Evolutionary conservation across 2,113 vertebrate species (phyloP), one percentile per base, ranked within the genome.

Genomic region (Acanthochromis polyacanthus): DNA sequence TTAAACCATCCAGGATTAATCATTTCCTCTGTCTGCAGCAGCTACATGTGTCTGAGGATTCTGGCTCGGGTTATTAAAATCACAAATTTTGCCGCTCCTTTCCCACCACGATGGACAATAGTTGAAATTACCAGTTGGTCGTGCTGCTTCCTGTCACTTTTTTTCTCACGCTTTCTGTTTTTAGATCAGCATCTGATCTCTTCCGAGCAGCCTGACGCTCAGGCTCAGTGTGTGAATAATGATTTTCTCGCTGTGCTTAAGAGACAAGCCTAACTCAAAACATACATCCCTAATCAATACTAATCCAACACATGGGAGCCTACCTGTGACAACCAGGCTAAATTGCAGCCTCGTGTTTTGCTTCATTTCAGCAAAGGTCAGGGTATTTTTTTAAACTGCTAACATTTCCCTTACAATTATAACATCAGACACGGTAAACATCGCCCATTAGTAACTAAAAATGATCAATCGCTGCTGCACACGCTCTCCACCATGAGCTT

Each of bases 211-310:
- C 12, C 28, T 12, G 1, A 19, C 43, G 66, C 5, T 17, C n/a
- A 45, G 74, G 17, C 38, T 72, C 22, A 30, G 22, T 17, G 50
- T 80, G 51, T 55, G 40, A 71, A 78, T 75, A 68, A 78, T 10
- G 16, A 86, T 75, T 46, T 19, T 10, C 16, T 46, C 48, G n/a
- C 52, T 1, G 19, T 23, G 38, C 48, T 63, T 83, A 55, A 25
- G 64, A 75, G 19, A 38, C 20, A 48, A 23, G 75, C 22, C 38
- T 55, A 81, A 30, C 17, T 78, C 61, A 82, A 70, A 46, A 84
- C 69, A 55, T 51, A 23, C 22, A 56, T 73, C 51, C 63, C 25
- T 51, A 61, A 84, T 88, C 88, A 51, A 85, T 88, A 81, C 48
- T 74, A 85, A 85, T 78, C 62, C 32, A 69, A 66, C 48, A 60